These are phyloP conservation scores for Cryptus armator DNA, from an alignment of 2,888 invertebrate species.

Conservation along the genomic window DNA sequence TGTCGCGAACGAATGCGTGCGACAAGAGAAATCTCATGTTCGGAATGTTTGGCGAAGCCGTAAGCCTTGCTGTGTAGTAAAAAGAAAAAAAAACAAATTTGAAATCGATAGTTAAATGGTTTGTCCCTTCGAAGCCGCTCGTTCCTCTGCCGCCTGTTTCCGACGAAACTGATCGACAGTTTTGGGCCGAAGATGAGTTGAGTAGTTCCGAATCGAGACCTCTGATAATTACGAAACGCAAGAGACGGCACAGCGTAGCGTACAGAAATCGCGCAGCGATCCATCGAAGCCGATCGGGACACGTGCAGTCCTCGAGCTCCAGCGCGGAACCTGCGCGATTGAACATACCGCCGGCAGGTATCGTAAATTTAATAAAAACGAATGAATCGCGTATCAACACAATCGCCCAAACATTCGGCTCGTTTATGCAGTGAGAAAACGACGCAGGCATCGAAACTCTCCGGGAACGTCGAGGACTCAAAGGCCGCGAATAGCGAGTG, in stretches of 20 bases:
- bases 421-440: slow-evolving; percentile 49
- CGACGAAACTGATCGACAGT: slow-evolving; percentile 78
- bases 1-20: slow-evolving; percentile 67
- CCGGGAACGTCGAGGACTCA: slow-evolving; percentile 56
- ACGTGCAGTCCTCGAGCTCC: slow-evolving; percentile 75
- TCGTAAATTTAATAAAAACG: background rate
- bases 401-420: background rate
- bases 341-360: slow-evolving; percentile 65
- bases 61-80: slow-evolving; percentile 64
- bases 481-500: slow-evolving; percentile 35
- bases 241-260: slow-evolving; percentile 75
- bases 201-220: slow-evolving; percentile 77
- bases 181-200: slow-evolving; percentile 81
- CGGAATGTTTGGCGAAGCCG: slow-evolving; percentile 72
- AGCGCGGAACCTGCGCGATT: slow-evolving; percentile 66
- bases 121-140: slow-evolving; percentile 66
- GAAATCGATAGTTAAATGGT: slow-evolving; percentile 5
- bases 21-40: slow-evolving; percentile 67
- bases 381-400: background rate
- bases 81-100: background rate
- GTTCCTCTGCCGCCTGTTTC: slow-evolving; percentile 69
- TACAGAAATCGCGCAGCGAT: slow-evolving; percentile 76
- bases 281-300: slow-evolving; percentile 72
- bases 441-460: slow-evolving; percentile 49
- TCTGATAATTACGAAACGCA: slow-evolving; percentile 69